phyloP scores from a whole-genome alignment of 2,888 invertebrate species.

The Cybosia mesomella region DNA sequence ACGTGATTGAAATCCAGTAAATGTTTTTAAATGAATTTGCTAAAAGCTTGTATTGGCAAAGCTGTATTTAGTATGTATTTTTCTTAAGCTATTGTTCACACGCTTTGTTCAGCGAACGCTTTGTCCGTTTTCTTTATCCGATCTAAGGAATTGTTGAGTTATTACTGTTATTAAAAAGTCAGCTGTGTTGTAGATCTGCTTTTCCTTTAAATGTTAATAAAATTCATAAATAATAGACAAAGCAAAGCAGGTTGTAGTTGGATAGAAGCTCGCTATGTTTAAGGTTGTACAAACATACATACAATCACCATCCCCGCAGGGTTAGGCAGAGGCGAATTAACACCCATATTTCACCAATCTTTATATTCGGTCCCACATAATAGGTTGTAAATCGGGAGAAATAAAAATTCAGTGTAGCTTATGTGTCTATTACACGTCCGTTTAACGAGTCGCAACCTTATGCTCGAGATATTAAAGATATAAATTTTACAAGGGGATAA shows the following conservation, averaged over 20 bases:
- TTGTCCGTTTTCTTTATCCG: slow-evolving; percentile 65
- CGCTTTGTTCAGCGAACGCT: slow-evolving; percentile 59
- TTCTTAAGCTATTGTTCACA: slow-evolving; percentile 63
- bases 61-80: slow-evolving; percentile 55
- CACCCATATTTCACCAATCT: no score
- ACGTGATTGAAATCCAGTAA: slow-evolving; percentile 40
- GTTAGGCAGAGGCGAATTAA: no score
- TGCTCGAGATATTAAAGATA: slow-evolving; percentile 47
- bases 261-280: background rate
- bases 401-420: slow-evolving; percentile 1
- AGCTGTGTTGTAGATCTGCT: slow-evolving; percentile 39
- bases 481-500: slow-evolving; percentile 47
- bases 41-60: slow-evolving; percentile 56
- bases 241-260: background rate
- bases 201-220: slow-evolving; percentile 16
- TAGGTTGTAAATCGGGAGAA: background rate
- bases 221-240: slow-evolving; percentile 1
- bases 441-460: background rate
- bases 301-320: no score
- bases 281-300: no score
- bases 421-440: background rate
- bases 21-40: slow-evolving; percentile 45
- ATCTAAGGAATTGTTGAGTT: slow-evolving; percentile 56
- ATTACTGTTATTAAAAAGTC: slow-evolving; percentile 55
- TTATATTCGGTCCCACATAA: no score